phyloP scores from a whole-genome alignment of 2,113 vertebrate species.

The Tachycineta bicolor region DNA sequence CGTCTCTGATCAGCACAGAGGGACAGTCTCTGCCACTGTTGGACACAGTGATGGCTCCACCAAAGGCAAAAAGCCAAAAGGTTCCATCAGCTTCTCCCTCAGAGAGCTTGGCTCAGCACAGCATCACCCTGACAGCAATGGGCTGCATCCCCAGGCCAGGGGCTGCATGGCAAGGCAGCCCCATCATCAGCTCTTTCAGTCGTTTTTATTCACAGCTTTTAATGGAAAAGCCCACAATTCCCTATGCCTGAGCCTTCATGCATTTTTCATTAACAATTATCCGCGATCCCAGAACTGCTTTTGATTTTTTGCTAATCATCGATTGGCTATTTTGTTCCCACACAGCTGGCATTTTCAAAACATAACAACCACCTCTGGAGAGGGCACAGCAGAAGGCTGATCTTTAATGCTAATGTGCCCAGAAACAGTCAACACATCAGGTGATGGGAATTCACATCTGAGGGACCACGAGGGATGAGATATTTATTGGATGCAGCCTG shows the following conservation, averaged over 20 bases:
- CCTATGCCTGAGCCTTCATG: slow-evolving; percentile 34
- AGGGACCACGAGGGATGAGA: not conserved
- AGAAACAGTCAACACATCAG: slow-evolving; percentile 37
- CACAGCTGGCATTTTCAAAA: slow-evolving; percentile 65
- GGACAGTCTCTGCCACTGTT: not conserved
- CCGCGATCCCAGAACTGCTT: slow-evolving; percentile 26
- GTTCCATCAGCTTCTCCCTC: not conserved
- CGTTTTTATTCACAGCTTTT: slow-evolving; percentile 59
- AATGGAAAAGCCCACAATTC: slow-evolving; percentile 56
- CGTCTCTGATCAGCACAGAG: not conserved
- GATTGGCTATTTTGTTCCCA: slow-evolving; percentile 66
- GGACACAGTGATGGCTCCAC: not conserved
- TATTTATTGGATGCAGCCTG: not conserved
- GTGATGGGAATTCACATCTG: slow-evolving; percentile 9
- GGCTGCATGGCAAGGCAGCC: not conserved
- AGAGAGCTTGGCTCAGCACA: fast-evolving
- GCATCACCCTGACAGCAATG: not conserved
- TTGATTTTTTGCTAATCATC: slow-evolving; percentile 68
- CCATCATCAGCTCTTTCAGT: not conserved
- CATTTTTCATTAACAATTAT: slow-evolving; percentile 69
- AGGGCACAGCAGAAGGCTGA: slow-evolving; percentile 46
- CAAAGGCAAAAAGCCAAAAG: not conserved
- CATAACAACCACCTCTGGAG: slow-evolving; percentile 55
- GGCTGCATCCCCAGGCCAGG: not conserved
- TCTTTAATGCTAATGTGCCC: slow-evolving; percentile 51